A percentile compares a stretch with the other conserved stretches of the same genome.
phyloP scores from a whole-genome alignment of 1,140 invertebrate genomes.

The Drosophila pandora region DNA sequence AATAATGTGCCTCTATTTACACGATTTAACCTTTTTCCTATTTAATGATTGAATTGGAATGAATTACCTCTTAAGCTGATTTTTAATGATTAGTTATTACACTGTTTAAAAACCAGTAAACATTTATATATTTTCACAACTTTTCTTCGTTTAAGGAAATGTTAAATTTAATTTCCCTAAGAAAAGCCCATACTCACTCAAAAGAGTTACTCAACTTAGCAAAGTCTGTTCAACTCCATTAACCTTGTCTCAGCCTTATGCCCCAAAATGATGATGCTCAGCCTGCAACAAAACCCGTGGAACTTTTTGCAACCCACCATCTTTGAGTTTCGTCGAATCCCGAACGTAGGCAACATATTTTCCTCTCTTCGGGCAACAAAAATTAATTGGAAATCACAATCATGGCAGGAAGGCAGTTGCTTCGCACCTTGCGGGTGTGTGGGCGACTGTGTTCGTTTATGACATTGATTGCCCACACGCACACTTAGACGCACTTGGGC shows the following conservation, averaged over 20 bases:
- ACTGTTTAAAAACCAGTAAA: no score
- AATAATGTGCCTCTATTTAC: no score
- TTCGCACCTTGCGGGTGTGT: slow-evolving; percentile 58
- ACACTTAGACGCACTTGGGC: slow-evolving; percentile 34
- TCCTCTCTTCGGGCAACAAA: slow-evolving; percentile 20
- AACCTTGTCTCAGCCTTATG: slow-evolving; percentile 1
- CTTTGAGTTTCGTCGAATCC: slow-evolving; percentile 25
- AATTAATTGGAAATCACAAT: slow-evolving; percentile 74
- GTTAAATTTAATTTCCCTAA: background rate
- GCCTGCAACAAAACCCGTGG: background rate
- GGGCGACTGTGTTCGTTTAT: slow-evolving; percentile 64
- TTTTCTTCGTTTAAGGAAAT: no score
- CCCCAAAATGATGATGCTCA: background rate
- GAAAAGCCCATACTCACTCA: background rate
- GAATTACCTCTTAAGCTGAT: no score
- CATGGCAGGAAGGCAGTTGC: slow-evolving; percentile 42
- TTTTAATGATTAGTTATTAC: no score
- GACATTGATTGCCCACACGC: slow-evolving; percentile 77
- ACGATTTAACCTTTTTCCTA: no score
- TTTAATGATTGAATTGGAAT: no score
- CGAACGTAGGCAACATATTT: slow-evolving; percentile 60
- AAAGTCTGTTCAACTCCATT: slow-evolving; percentile 1
- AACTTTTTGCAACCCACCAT: background rate
- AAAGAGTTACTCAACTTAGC: background rate
- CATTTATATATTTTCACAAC: no score